Evolutionary conservation across 2,888 invertebrate genomes (phyloP).

Genomic region (Aphelenchoides bicaudatus): DNA sequence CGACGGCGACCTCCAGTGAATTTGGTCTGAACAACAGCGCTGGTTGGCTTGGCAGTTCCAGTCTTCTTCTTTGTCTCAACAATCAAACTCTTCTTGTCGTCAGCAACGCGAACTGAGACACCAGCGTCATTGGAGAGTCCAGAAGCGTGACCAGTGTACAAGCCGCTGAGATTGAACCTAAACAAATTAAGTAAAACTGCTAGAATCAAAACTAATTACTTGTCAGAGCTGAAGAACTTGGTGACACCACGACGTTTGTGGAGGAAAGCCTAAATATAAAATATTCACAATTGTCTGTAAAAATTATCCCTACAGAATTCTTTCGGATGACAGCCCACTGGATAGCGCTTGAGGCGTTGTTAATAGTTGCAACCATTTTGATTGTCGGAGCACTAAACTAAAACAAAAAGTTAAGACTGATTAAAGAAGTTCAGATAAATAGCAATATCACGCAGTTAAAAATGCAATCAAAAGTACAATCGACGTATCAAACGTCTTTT

Average conservation of each 20-base stretch:
- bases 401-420: no score
- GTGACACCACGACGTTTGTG: slow-evolving; percentile 17
- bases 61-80: slow-evolving; percentile 19
- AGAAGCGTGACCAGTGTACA: slow-evolving; percentile 18
- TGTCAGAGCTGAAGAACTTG: slow-evolving; percentile 12
- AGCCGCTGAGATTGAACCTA: not conserved
- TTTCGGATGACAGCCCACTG: slow-evolving; percentile 15
- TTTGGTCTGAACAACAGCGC: not conserved
- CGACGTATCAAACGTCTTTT: no score
- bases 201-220: not conserved
- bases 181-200: not conserved
- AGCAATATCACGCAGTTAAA: not conserved
- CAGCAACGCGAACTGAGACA: slow-evolving; percentile 14
- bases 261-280: not conserved
- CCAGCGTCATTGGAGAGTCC: slow-evolving; percentile 6
- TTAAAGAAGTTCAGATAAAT: not conserved
- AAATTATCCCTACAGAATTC: slow-evolving; percentile 14
- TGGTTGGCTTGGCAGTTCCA: slow-evolving; percentile 9
- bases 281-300: no score
- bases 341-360: slow-evolving; percentile 18
- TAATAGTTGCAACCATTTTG: slow-evolving; percentile 14
- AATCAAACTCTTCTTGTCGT: slow-evolving; percentile 16
- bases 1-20: not conserved
- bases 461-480: not conserved
- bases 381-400: slow-evolving; percentile 8